Base-by-base conservation (phyloP, 2,888 invertebrate genomes). In the Athalia circularis region DNA sequence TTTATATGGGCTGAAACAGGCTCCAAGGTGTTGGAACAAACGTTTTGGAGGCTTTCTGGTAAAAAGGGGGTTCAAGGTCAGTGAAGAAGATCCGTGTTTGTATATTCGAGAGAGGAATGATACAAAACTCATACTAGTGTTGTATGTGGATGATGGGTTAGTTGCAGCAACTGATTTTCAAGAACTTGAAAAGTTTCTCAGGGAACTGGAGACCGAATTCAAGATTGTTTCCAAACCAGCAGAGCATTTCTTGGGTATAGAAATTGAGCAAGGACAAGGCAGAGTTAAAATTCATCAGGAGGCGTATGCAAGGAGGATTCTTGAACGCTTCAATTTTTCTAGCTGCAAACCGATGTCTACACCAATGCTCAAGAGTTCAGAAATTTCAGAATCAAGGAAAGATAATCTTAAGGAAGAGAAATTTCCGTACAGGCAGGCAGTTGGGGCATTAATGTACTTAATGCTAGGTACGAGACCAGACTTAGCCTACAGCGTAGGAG, bases 1-100 rank as follows among this genome's bases (percentile, higher is more conserved):
- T 72, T 64, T 90, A 43, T 89, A 90, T 82, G 89, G 89, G 8
- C 81, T 90, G 2, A 89, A 88, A 77, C 88, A 90, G 80, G 84
- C 87, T 11, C 84, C 88, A 8, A 77, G 89, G 64, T 85, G 84
- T 61, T 90, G 89, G 88, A 86, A 89, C 79, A 77, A 82, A 45
- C 79, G 81, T n/a, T 85, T 89, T 77, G 81, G 79, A n/a, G 64
- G 81, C 9, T 86, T 85, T 77, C 67, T 87, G 6, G 70, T 80
- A 4, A 84, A 81, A 52, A 81, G 82, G 54, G 81, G 84, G 45
- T 83, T 88, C 45, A 79, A 83, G 62, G 79, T 82, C n/a, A 85
- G 82, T 64, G 61, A 81, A 47, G 83, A 83, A 43, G 87, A 89
- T 77, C 83, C 85, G 11, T 89, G 88, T 79, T 79, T 88, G 5